Percentiles rank a stretch among this genome's conserved stretches.
Evolutionary conservation across 2,797 vertebrate species (phyloP).

Genomic region (Rhinella marina): DNA sequence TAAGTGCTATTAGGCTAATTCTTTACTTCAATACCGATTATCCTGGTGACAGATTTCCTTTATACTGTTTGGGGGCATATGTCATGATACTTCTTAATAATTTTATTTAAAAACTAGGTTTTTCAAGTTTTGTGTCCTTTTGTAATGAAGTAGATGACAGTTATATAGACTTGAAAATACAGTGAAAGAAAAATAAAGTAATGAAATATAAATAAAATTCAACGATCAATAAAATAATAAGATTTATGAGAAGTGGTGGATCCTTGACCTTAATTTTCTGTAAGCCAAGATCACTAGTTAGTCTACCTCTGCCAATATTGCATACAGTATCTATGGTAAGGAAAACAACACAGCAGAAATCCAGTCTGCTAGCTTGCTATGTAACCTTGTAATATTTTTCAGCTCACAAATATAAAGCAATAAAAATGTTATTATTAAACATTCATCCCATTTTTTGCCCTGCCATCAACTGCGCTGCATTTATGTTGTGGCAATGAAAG

Average conservation of each 20-base stretch:
- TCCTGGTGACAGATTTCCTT: too few species aligned
- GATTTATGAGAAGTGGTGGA: too few species aligned
- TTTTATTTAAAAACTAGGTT: neutral
- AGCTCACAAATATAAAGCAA: neutral
- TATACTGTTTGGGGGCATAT: neutral
- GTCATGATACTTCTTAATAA: neutral
- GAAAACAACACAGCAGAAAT: neutral
- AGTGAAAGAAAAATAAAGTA: too few species aligned
- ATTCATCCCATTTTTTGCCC: conserved; percentile 2
- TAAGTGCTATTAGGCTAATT: too few species aligned
- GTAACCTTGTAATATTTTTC: neutral
- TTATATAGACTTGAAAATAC: too few species aligned
- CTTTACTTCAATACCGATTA: too few species aligned
- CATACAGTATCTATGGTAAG: neutral
- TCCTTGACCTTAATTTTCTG: too few species aligned
- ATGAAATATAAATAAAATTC: neutral
- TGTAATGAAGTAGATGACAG: too few species aligned
- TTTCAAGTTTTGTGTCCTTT: too few species aligned
- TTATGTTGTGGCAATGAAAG: conserved; percentile 2
- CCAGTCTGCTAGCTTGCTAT: neutral
- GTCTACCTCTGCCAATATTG: too few species aligned
- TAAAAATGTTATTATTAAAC: neutral
- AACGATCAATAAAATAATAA: neutral
- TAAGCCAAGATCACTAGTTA: too few species aligned
- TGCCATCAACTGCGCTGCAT: neutral